Base-by-base conservation (phyloP, 2,888 invertebrate genomes). In the Scaptomyza cyrtandrae region DNA sequence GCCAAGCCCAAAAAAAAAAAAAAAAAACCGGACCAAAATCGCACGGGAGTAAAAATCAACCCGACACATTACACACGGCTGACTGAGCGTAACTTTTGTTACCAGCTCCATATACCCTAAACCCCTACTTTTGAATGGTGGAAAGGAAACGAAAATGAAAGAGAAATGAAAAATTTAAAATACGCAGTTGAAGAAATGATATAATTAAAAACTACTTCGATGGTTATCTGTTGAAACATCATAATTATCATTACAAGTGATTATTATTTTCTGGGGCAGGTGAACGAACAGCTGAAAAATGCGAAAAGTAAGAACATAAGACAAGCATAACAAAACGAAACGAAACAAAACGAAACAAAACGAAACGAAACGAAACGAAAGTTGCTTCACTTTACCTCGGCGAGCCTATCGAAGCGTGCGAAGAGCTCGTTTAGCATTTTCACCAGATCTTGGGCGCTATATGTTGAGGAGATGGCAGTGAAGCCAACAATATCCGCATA, bases 401-500 rank as follows among this genome's bases (percentile, higher is more conserved):
- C 95, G 35, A 98, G 95, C 87, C 97, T 95, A 93, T 98, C 98
- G 92, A 98, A 98, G 87, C 98, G 94, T 39, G 98, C 98, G 92
- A 98, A 98, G 69, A 98, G 94, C 93, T 98, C 98, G 93, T 98
- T 98, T 80, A 98, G 94, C 93, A 98, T 97, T 93, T 97, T 97
- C 58, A 98, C 98, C 78, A 98, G 94, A 92, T 98, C 98, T 92
- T 98, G 97, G 52, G 98, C 98, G 58, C 98, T 97, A 93, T 98
- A 98, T 7, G 98, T 97, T 14, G 98, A 98, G 3, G 98, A 98
- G 83, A 98, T 97, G 57, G 98, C 98, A 6, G 99, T 99, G 92
- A 99, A 99, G 57, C 99, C 99, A 57, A 98, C 98, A 91, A 99
- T 99, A 93, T 99, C 99, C 29, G 98, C 99, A 93, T 98, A 99